Conservation (phyloP, 2,888 invertebrate species). For the Trisateles emortualis region DNA sequence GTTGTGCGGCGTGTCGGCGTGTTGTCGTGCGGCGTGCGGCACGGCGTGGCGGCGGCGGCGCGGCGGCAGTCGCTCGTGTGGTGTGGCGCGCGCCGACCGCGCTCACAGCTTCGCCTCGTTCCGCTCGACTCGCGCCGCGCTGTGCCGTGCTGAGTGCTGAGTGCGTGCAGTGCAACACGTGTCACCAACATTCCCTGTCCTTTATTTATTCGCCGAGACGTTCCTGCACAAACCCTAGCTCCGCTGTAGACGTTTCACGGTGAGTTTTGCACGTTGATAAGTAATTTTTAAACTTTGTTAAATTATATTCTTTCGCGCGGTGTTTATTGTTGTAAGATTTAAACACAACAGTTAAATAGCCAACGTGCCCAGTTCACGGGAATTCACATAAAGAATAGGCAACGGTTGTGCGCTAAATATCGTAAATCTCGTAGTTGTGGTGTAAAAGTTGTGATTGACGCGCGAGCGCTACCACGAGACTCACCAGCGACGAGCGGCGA, state of each 20-base stretch:
- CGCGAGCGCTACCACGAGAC: no score
- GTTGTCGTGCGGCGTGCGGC: not conserved
- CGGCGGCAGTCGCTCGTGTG: conserved; percentile 12
- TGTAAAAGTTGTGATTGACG: conserved; percentile 37
- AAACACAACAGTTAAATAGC: conserved; percentile 16
- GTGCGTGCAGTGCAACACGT: conserved; percentile 1
- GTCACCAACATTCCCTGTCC: not conserved
- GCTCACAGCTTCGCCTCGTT: not conserved
- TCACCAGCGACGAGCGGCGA: not conserved
- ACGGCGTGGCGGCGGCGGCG: not conserved
- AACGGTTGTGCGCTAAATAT: conserved; percentile 24
- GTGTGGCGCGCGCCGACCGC: conserved; percentile 29
- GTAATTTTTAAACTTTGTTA: conserved; percentile 3
- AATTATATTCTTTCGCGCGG: conserved; percentile 1
- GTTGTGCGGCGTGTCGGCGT: not conserved
- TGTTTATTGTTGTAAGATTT: conserved; percentile 10
- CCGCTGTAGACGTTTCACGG: not conserved
- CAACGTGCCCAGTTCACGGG: conserved; percentile 18
- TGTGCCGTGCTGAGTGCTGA: not conserved
- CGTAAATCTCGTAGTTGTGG: conserved; percentile 29
- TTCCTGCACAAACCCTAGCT: not conserved
- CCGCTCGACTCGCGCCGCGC: not conserved
- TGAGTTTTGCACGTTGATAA: conserved; percentile 2
- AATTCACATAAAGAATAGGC: conserved; percentile 41
- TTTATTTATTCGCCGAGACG: not conserved